These are phyloP conservation scores for Hoplostethus atlanticus DNA, from an alignment of 2,797 vertebrate genomes.

Conservation along the genomic window DNA sequence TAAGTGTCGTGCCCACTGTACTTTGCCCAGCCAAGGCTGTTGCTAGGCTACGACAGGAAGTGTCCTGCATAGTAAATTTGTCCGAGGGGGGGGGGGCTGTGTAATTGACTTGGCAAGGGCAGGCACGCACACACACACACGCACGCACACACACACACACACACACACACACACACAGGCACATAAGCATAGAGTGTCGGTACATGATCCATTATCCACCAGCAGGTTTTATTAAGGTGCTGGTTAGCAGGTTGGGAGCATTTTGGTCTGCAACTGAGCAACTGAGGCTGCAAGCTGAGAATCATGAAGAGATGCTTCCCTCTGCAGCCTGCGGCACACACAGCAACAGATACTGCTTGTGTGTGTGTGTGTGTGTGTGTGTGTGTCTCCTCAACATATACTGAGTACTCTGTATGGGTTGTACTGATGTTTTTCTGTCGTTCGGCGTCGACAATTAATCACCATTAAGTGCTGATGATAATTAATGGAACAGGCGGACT, in stretches of 20 bases:
- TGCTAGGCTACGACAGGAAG: conserved; percentile 84
- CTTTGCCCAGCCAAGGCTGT: conserved; percentile 66
- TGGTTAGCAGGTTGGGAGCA: conserved; percentile 33
- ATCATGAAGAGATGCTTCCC: conserved; percentile 52
- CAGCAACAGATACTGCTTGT: not conserved
- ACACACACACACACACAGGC: conserved; percentile 3
- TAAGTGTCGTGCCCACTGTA: conserved; percentile 62
- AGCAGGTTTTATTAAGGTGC: conserved; percentile 44
- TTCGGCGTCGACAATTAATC: conserved; percentile 51
- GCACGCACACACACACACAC: conserved; percentile 33
- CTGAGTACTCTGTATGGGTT: not conserved
- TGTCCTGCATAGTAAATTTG: conserved; percentile 80
- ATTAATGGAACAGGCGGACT: conserved; percentile 32
- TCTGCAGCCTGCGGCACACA: conserved; percentile 21
- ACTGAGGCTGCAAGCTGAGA: conserved; percentile 42
- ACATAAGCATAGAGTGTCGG: conserved; percentile 11
- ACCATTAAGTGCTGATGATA: conserved; percentile 51
- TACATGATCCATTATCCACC: conserved; percentile 17
- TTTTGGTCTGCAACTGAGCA: not conserved
- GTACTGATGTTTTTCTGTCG: conserved; percentile 8
- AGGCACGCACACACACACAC: conserved; percentile 24
- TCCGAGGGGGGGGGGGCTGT: conserved; percentile 49
- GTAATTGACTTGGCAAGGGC: conserved; percentile 74
- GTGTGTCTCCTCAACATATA: conserved; percentile 4
- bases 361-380: conserved; percentile 4